Percentiles rank a stretch among this genome's conserved stretches.
These are phyloP conservation scores for Cepaea hortensis DNA, from an alignment of 2,888 invertebrate genomes.

Conservation along the genomic window DNA sequence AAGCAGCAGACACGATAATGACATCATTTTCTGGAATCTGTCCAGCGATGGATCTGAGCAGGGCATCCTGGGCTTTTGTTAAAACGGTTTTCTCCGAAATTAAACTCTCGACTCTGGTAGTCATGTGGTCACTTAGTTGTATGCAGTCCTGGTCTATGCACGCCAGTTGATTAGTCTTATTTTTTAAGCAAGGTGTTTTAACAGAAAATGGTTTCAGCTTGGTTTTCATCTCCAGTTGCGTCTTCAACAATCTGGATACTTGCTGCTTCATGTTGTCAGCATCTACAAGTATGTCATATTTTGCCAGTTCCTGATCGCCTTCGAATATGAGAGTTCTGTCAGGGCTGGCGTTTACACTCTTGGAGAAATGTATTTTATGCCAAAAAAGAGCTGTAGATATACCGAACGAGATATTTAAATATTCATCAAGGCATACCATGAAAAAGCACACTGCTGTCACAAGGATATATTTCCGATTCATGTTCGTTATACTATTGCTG, in stretches of 20 bases:
- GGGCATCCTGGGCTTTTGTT: conserved; percentile 12
- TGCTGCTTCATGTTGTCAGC: neutral
- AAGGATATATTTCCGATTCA: too few species aligned
- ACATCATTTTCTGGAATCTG: conserved; percentile 32
- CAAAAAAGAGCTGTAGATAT: too few species aligned
- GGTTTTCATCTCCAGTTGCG: neutral
- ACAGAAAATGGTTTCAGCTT: too few species aligned
- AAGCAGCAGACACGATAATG: conserved; percentile 22
- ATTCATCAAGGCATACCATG: too few species aligned
- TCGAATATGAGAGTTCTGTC: too few species aligned
- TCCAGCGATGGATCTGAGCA: conserved; percentile 16
- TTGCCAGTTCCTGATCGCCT: too few species aligned
- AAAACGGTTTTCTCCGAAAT: neutral
- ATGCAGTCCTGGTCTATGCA: neutral
- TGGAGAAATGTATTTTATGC: too few species aligned
- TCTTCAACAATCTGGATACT: neutral
- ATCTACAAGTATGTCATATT: too few species aligned
- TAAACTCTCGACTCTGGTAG: neutral
- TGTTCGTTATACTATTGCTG: too few species aligned
- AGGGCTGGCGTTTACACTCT: too few species aligned
- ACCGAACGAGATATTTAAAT: too few species aligned
- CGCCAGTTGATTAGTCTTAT: neutral
- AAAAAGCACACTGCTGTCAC: too few species aligned
- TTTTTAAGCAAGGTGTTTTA: neutral
- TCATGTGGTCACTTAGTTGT: neutral